A percentile compares a stretch with the other conserved stretches of the same genome.
Evolutionary conservation across 2,888 invertebrate genomes (phyloP).

Genomic region (Dilophus febrilis): DNA sequence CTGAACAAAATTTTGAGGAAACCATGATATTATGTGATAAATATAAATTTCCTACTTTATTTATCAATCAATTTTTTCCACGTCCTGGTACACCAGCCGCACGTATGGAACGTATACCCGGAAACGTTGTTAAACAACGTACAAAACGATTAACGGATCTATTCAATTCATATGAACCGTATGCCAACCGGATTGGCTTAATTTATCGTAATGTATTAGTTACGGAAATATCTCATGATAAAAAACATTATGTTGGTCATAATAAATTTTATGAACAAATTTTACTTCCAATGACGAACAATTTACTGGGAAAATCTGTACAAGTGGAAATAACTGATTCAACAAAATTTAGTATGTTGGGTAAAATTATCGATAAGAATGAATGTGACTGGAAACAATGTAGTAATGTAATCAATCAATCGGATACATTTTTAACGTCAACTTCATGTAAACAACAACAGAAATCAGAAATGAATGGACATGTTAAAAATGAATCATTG

Average conservation of each 20-base stretch:
- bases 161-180: constrained; percentile 80
- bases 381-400: constrained; percentile 36
- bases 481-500: no score
- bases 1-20: constrained; percentile 71
- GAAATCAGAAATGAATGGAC: no score
- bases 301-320: constrained; percentile 67
- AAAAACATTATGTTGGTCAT: constrained; percentile 79
- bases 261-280: constrained; percentile 93
- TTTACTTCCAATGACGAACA: constrained; percentile 58
- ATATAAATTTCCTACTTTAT: constrained; percentile 82
- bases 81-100: constrained; percentile 94
- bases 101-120: constrained; percentile 64
- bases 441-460: no score
- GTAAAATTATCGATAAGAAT: constrained; percentile 41
- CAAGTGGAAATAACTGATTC: constrained; percentile 53
- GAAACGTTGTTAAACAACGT: constrained; percentile 74
- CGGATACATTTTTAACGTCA: no score
- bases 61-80: constrained; percentile 97
- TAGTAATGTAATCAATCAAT: no score
- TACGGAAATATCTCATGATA: constrained; percentile 86
- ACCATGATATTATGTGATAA: constrained; percentile 68
- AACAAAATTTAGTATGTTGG: constrained; percentile 64
- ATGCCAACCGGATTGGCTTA: constrained; percentile 42
- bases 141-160: constrained; percentile 77
- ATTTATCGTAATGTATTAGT: constrained; percentile 63